These are phyloP conservation scores for Molossus molossus DNA, from an alignment of 2,797 vertebrate species.

Conservation along the genomic window DNA sequence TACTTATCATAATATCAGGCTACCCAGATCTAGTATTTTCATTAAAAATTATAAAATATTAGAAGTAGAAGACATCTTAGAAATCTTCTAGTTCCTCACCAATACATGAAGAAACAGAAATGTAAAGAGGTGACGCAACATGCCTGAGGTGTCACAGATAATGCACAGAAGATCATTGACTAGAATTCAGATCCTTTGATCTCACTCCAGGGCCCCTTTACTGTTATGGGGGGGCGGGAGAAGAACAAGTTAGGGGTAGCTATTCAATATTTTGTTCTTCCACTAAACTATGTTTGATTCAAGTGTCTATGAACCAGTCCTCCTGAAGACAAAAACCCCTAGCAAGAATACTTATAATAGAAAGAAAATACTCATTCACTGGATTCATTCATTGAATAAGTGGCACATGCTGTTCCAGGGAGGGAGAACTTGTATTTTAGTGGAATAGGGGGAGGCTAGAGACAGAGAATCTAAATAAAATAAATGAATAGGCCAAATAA, in stretches of 20 bases:
- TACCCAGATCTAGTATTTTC: neutral
- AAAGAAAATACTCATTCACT: neutral
- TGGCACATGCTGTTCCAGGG: neutral
- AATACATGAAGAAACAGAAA: neutral
- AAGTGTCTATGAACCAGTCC: neutral
- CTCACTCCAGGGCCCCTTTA: neutral
- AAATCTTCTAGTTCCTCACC: neutral
- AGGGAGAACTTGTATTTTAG: neutral
- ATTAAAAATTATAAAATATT: neutral
- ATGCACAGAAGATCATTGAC: neutral
- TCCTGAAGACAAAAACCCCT: neutral
- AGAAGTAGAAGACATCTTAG: neutral
- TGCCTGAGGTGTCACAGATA: neutral
- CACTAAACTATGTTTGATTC: neutral
- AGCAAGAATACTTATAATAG: neutral
- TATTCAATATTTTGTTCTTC: neutral
- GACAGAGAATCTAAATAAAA: neutral
- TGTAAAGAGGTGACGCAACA: neutral
- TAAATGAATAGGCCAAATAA: neutral
- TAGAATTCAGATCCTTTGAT: neutral
- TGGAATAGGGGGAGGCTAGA: fast-evolving
- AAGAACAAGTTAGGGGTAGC: neutral
- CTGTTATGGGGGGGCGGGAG: neutral
- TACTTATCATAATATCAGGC: neutral
- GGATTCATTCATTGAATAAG: neutral